These are phyloP conservation scores for Tinamus guttatus DNA, from an alignment of 2,113 vertebrate genomes.

Conservation along the genomic window DNA sequence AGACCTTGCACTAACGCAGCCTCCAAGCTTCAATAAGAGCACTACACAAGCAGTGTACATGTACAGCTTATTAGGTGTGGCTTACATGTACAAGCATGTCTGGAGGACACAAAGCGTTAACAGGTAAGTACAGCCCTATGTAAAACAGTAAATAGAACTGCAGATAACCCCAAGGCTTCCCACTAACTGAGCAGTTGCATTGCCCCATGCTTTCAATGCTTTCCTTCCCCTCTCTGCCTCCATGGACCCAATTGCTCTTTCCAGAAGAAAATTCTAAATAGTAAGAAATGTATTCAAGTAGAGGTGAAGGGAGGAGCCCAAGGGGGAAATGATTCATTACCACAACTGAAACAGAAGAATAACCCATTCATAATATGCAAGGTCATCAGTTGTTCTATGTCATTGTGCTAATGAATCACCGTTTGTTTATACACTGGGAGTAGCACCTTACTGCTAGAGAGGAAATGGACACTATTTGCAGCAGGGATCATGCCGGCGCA, in stretches of 20 bases:
- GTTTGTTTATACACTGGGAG: constrained; percentile 57
- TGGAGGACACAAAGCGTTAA: not conserved
- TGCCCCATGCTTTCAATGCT: not conserved
- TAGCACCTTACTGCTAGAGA: constrained; percentile 44
- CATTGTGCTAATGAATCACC: constrained; percentile 72
- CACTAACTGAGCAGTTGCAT: not conserved
- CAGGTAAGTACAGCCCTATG: not conserved
- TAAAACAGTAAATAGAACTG: not conserved
- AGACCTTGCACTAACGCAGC: not conserved
- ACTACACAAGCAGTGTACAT: not conserved
- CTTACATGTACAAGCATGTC: not conserved
- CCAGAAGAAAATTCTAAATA: constrained; percentile 5
- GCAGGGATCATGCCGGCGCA: constrained; percentile 15
- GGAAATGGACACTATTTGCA: constrained; percentile 65
- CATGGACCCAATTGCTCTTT: constrained; percentile 7
- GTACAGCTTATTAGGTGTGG: not conserved
- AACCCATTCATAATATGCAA: constrained; percentile 64
- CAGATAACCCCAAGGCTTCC: not conserved
- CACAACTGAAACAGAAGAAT: constrained; percentile 42
- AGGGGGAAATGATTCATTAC: constrained; percentile 64
- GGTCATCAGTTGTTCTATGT: constrained; percentile 67
- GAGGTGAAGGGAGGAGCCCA: constrained; percentile 32
- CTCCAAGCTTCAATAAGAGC: not conserved
- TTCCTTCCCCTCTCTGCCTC: not conserved
- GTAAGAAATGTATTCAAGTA: not conserved